Evolutionary conservation across 1,140 invertebrate genomes (phyloP), one percentile per base, ranked within the genome.

Genomic region (Belonocnema kinseyi): DNA sequence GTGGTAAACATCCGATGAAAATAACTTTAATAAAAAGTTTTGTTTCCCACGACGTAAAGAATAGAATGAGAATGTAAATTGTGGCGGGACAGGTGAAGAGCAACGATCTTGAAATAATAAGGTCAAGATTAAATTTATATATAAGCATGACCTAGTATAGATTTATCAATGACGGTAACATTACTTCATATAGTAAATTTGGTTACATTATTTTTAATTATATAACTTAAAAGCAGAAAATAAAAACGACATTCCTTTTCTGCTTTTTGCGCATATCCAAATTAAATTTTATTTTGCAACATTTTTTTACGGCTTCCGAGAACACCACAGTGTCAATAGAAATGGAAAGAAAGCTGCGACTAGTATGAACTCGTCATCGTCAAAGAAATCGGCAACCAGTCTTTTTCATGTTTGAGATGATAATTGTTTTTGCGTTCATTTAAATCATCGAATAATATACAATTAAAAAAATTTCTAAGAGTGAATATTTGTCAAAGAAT

Each of bases 61-160:
- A 40, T 46, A 66, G 33, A 66, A 66, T 66, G n/a, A 10, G n/a
- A 61, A 61, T 66, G 61, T 14, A 40, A 66, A 40, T 66, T 66
- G 61, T 26, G 21, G 1, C 21, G 3, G 16, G 61, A 66, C 33
- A 66, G 26, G 40, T 66, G 16, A 66, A 66, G 61, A 66, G 33
- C 61, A 66, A 66, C 26, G 58, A 16, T 66, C 61, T 66, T 66
- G 33, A 66, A 66, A 66, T 61, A 61, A 61, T 40, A 40, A 66
- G 61, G 61, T 66, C 61, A 66, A 66, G 33, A 66, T 66, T 66
- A 17, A 1, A 40, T 66, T n/a, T 66, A 33, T 10, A 17, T 2
- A 19, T 54, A 54, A 54, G 40, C 26, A 14, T 16, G 21, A 66
- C 61, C 12, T 40, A 40, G 14, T 66, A 66, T 66, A 40, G 26